Evolutionary conservation across 2,797 vertebrate species (phyloP), one percentile per base, ranked within the genome.

Genomic region (Syngnathus rostellatus): DNA sequence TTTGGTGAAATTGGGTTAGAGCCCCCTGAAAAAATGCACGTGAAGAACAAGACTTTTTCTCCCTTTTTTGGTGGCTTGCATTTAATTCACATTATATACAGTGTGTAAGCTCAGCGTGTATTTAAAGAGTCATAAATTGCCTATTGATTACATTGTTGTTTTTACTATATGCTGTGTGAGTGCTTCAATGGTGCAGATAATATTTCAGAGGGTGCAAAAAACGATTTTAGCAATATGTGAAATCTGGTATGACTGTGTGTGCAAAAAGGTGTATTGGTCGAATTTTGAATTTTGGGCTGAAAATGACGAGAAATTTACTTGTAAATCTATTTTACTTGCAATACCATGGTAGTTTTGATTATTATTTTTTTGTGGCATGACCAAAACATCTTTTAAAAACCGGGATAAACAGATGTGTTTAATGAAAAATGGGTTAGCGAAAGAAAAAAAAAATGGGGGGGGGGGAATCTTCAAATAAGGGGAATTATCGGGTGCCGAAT

Each of bases 1-100:
- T 88, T 87, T 88, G 79, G 21, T 89, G 83, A 87, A 90, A 91
- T 92, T 89, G 77, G 86, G 86, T 92, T 91, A 90, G 11, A 21
- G 38, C 11, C 19, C 31, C 31, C 31, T 31, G 31, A 31, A 62
- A 40, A 41, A 10, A 40, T 6, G 21, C 23, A 16, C 40, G 31
- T 38, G 23, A 5, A 25, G 45, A 48, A 37, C 23, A 16, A 50
- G 41, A 37, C 25, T 45, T 12, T 14, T 21, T 10, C 11, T 5
- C n/a, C n/a, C 11, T 3, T 6, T 41, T 12, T 61, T 6, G 4
- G 14, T 14, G 16, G 46, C 16, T 48, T 48, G 46, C 16, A 48
- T 48, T 48, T 17, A 6, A 57, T 57, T 57, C 12, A 31, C 7
- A 17, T 57, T 57, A 16, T 6, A 57, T 17, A 31, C 7, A 14